A percentile compares a stretch with the other conserved stretches of the same genome.
phyloP scores from a whole-genome alignment of 2,113 vertebrate species.

The Marmota flaviventris region DNA sequence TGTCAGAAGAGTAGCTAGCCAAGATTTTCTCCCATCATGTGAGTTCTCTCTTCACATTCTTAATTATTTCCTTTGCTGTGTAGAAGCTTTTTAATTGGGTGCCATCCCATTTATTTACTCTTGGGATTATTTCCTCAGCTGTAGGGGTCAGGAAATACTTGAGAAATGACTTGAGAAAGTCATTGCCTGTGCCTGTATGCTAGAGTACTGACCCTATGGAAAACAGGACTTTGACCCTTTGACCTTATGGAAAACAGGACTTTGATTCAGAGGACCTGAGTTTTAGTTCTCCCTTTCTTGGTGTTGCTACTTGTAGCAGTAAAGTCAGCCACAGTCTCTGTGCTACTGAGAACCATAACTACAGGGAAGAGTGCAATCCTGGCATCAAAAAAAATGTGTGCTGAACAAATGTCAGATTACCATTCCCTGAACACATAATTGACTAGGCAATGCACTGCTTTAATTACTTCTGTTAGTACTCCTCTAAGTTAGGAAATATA shows the following conservation, averaged over 20 bases:
- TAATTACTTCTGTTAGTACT: background rate
- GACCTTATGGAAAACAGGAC: background rate
- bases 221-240: background rate
- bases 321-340: background rate
- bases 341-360: background rate
- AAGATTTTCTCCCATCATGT: no score
- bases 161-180: no score
- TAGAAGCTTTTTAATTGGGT: no score
- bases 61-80: no score
- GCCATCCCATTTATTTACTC: no score
- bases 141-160: no score
- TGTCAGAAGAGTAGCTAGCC: no score
- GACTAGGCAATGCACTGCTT: background rate
- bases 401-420: no score
- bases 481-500: background rate
- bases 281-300: background rate
- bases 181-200: no score
- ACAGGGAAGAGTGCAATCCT: background rate
- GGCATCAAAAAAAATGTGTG: background rate
- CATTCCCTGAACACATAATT: background rate
- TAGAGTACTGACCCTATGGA: no score
- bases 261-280: background rate
- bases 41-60: no score
- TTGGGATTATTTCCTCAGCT: no score
- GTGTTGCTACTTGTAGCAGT: background rate